phyloP scores from a whole-genome alignment of 1,140 invertebrate species.

The Drosophila burlai region DNA sequence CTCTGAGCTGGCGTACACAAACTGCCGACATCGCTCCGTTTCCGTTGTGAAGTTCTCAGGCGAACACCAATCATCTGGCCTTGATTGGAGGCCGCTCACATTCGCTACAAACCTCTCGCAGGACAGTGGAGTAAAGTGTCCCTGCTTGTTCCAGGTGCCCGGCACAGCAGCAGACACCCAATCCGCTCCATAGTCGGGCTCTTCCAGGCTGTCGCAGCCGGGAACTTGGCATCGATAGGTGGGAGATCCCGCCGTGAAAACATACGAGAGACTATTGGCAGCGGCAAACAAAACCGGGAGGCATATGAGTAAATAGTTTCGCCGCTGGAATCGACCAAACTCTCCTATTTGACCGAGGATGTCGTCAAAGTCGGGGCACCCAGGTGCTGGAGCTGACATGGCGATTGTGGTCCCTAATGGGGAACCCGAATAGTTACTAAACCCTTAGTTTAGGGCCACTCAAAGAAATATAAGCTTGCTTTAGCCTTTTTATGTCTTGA shows the following conservation, averaged over 20 bases:
- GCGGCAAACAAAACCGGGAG: slow-evolving; percentile 87
- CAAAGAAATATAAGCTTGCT: neutral
- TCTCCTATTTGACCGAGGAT: slow-evolving; percentile 87
- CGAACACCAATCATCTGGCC: slow-evolving; percentile 58
- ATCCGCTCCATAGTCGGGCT: slow-evolving; percentile 76
- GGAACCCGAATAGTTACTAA: neutral
- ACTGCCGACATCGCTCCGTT: slow-evolving; percentile 84
- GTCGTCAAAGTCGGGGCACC: slow-evolving; percentile 63
- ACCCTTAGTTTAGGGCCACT: neutral
- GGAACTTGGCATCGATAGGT: slow-evolving; percentile 86
- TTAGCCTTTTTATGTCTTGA: neutral
- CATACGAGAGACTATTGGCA: slow-evolving; percentile 87
- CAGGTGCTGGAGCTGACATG: slow-evolving; percentile 13
- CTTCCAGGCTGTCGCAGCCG: slow-evolving; percentile 85
- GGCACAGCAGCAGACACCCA: slow-evolving; percentile 86
- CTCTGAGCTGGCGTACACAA: slow-evolving; percentile 86
- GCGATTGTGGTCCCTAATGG: neutral
- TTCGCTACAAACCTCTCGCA: slow-evolving; percentile 64
- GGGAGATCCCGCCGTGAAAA: slow-evolving; percentile 87
- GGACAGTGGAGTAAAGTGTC: slow-evolving; percentile 65
- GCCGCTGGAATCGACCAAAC: slow-evolving; percentile 87
- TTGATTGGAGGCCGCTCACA: neutral
- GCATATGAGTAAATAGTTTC: slow-evolving; percentile 87
- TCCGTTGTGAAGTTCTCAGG: slow-evolving; percentile 67
- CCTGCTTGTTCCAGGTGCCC: slow-evolving; percentile 58